Evolutionary conservation across 2,797 vertebrate genomes (phyloP), one percentile per base, ranked within the genome.

Genomic region (Corythornis leucogaster): DNA sequence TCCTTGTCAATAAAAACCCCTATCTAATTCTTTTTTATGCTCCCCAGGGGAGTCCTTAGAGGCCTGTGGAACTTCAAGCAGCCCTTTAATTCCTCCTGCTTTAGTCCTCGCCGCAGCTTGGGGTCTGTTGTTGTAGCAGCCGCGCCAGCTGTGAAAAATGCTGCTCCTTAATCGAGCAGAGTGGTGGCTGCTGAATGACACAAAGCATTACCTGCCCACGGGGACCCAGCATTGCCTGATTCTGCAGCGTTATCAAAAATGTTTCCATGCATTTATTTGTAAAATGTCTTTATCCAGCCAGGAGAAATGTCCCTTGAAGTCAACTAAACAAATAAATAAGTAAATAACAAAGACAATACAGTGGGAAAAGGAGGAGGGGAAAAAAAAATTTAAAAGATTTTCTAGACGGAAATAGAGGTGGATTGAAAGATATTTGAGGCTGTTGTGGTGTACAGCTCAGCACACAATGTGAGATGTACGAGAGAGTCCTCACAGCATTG

Each of bases 351-450:
- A 94, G 79, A 92, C 69, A 93, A 92, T 62, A 8, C 26, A 11
- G 61, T 1, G 3, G 8, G 3, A 51, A 51, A 28, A 51, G 50
- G 50, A 51, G 50, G 46, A 10, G 16, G 8, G 25, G 10, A 21
- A 18, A 13, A 6, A 20, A 30, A 8, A 8, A 3, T 35, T 19
- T 30, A 11, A 33, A 16, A 28, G 81, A 73, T 78, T 69, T 96
- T 96, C 95, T 94, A 92, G 88, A 92, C 92, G 94, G 94, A 91
- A 95, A 69, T 80, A 87, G 79, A 93, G 94, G 92, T 90, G 90
- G 92, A 96, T 94, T 87, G 86, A 51, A 94, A 79, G 84, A 83
- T 93, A 89, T 94, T 69, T 66, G 88, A 87, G 84, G 88, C 76
- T 63, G 76, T 38, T 78, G 35, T 61, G 51, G 57, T 2, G 30